A percentile compares a stretch with the other conserved stretches of the same genome.
These are phyloP conservation scores for Nemapogon koenigi DNA, from an alignment of 2,888 invertebrate genomes.

Conservation along the genomic window DNA sequence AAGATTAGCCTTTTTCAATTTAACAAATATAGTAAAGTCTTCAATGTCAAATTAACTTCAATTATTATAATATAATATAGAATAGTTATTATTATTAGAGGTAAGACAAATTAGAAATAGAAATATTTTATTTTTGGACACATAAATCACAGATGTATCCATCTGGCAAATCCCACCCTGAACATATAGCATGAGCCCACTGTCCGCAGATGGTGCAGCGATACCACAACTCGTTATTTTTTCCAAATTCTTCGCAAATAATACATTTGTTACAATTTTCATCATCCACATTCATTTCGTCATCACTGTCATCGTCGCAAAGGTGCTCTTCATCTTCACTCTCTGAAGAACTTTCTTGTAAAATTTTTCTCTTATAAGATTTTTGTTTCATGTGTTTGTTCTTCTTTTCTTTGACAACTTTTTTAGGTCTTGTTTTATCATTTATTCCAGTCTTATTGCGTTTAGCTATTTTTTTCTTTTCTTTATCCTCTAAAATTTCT, in stretches of 20 bases:
- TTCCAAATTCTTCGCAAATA: constrained; percentile 21
- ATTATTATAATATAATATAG: no score
- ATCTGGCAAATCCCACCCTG: constrained; percentile 22
- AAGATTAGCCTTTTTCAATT: no score
- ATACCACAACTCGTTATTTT: constrained; percentile 22
- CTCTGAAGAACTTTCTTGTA: constrained; percentile 19
- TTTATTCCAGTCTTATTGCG: constrained; percentile 17
- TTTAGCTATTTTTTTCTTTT: constrained; percentile 18
- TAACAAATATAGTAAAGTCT: no score
- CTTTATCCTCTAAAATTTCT: constrained; percentile 18
- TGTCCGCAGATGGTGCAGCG: constrained; percentile 21
- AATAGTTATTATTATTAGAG: no score
- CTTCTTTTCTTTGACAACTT: constrained; percentile 17
- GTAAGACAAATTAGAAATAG: constrained; percentile 15
- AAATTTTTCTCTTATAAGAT: constrained; percentile 18
- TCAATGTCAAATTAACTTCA: no score
- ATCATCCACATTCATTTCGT: constrained; percentile 19
- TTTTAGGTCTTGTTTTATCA: constrained; percentile 18
- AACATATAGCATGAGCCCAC: constrained; percentile 23
- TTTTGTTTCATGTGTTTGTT: constrained; percentile 18
- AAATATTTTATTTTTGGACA: constrained; percentile 16
- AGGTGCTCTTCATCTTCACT: constrained; percentile 16
- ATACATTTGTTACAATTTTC: no score
- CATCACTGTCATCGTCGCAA: constrained; percentile 17
- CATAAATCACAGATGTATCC: constrained; percentile 22